Conservation (phyloP, 2,113 vertebrate species). For the Crotalus horridus region DNA sequence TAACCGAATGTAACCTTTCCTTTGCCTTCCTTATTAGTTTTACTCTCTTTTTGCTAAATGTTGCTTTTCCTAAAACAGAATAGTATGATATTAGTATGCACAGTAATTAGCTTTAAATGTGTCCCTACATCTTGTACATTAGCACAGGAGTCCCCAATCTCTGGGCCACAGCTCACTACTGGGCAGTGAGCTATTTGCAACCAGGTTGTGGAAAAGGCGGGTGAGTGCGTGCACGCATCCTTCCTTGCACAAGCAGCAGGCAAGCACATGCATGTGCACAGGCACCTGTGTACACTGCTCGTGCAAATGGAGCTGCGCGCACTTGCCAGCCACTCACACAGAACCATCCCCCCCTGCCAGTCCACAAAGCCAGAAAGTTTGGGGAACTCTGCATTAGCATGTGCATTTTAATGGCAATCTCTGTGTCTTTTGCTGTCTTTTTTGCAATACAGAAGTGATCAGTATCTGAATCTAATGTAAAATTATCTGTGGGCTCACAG, state of each 20-base stretch:
- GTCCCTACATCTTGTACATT: not conserved
- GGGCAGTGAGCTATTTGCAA: not conserved
- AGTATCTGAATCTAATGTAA: not conserved
- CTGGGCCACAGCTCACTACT: not conserved
- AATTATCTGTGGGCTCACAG: too few relatives aligned
- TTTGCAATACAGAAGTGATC: not conserved
- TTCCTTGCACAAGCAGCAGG: not conserved
- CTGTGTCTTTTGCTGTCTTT: not conserved
- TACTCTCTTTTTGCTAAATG: not conserved
- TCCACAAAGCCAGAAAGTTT: not conserved
- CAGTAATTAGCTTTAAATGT: not conserved
- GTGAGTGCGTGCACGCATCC: fast-evolving
- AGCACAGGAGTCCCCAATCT: not conserved
- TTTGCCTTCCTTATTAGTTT: not conserved
- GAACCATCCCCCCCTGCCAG: not conserved
- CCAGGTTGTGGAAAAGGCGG: not conserved
- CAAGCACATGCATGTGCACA: not conserved
- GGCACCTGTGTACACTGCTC: not conserved
- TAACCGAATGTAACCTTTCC: not conserved
- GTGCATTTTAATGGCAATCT: not conserved
- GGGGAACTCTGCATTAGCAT: not conserved
- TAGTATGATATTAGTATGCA: not conserved
- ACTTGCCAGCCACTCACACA: fast-evolving
- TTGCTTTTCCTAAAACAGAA: not conserved
- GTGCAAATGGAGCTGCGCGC: not conserved